Conservation (phyloP, 2,113 vertebrate species). For the Ovibos moschatus region DNA sequence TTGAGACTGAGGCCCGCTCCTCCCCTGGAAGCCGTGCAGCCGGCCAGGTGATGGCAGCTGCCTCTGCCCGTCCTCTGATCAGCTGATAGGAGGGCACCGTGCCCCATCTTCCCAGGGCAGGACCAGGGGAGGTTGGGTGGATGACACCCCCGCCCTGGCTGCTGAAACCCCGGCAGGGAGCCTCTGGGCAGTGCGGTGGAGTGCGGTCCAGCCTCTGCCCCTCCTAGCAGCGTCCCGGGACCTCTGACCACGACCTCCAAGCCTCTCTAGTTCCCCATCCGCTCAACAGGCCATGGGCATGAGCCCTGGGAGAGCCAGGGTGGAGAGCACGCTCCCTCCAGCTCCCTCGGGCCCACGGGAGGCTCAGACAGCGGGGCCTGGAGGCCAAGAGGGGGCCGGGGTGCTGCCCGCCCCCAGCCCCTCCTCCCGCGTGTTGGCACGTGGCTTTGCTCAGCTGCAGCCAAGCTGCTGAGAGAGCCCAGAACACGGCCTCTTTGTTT, state of each 20-base stretch:
- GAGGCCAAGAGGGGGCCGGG: not conserved
- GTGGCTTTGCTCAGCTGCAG: constrained; percentile 61
- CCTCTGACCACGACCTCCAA: not conserved
- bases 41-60: rapidly evolving
- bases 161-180: not conserved
- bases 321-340: rapidly evolving
- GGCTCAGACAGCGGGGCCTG: not conserved
- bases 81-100: not conserved
- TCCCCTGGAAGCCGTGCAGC: not conserved
- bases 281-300: not conserved
- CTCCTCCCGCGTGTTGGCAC: not conserved
- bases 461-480: not conserved
- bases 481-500: constrained; percentile 61
- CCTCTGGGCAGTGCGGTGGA: rapidly evolving
- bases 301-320: not conserved
- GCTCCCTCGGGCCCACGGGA: not conserved
- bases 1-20: no score
- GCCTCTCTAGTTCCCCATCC: not conserved
- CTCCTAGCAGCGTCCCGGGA: not conserved
- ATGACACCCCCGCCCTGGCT: rapidly evolving
- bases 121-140: not conserved
- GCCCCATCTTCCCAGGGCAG: not conserved
- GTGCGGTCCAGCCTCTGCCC: not conserved
- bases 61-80: not conserved
- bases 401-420: not conserved